These are phyloP conservation scores for Xanthorhoe designata DNA, from an alignment of 2,888 invertebrate genomes.

Conservation along the genomic window DNA sequence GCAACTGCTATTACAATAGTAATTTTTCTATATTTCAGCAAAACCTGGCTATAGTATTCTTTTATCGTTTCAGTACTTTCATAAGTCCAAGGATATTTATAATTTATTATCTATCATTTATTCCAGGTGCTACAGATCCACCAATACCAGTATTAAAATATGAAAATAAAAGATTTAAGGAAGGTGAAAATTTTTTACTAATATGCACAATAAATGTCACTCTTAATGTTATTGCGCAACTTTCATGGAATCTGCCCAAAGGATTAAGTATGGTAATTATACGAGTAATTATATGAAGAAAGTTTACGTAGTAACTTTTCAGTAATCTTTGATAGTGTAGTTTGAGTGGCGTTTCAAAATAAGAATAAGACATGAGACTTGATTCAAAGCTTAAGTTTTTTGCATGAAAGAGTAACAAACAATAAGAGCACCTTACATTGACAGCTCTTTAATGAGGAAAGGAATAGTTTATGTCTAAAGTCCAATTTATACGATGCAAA, in stretches of 20 bases:
- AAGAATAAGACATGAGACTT: no score
- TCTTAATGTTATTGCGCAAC: conserved; percentile 54
- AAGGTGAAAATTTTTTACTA: conserved; percentile 67
- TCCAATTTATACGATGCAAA: no score
- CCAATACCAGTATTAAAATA: conserved; percentile 54
- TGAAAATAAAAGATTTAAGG: conserved; percentile 53
- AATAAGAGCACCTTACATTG: no score
- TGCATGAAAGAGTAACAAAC: no score
- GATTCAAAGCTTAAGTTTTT: no score
- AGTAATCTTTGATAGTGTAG: no score
- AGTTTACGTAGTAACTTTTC: no score
- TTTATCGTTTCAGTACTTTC: neutral
- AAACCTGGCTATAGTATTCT: neutral
- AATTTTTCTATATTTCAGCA: neutral
- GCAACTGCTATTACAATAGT: neutral
- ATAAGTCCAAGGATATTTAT: neutral
- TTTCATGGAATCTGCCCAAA: conserved; percentile 60
- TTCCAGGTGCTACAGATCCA: conserved; percentile 52
- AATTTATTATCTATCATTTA: conserved; percentile 16
- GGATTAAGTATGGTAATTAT: conserved; percentile 48
- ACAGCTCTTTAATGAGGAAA: no score
- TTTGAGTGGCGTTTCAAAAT: no score
- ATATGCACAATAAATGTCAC: conserved; percentile 66
- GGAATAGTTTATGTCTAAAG: no score
- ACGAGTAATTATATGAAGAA: no score